A percentile compares a stretch with the other conserved stretches of the same genome.
These are phyloP conservation scores for Lasiommata megera DNA, from an alignment of 2,888 invertebrate genomes.

Conservation along the genomic window DNA sequence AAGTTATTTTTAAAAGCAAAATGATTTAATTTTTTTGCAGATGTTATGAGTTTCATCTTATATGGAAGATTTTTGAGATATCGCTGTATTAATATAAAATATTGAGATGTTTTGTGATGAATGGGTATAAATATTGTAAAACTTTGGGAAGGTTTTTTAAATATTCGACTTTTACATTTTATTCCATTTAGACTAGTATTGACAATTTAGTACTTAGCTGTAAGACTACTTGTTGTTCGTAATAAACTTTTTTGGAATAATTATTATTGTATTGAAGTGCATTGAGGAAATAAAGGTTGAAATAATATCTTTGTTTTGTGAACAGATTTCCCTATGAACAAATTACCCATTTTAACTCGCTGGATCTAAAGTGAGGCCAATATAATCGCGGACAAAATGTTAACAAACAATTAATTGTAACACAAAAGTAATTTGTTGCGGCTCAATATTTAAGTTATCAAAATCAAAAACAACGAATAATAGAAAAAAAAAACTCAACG, in stretches of 20 bases:
- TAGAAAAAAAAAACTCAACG: too few species aligned
- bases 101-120: constrained; percentile 7
- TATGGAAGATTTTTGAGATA: background rate
- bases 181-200: constrained; percentile 22
- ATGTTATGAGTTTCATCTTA: background rate
- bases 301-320: background rate
- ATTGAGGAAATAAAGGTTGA: constrained; percentile 7
- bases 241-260: constrained; percentile 18
- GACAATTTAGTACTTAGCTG: constrained; percentile 13
- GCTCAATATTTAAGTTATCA: too few species aligned
- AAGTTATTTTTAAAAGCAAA: too few species aligned
- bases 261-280: constrained; percentile 16
- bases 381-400: too few species aligned
- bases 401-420: too few species aligned
- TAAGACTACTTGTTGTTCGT: constrained; percentile 19
- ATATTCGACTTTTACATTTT: constrained; percentile 20
- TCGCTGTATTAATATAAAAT: constrained; percentile 3
- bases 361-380: too few species aligned
- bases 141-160: constrained; percentile 19
- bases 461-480: too few species aligned
- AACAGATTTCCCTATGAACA: too few species aligned
- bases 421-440: too few species aligned
- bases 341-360: too few species aligned
- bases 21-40: too few species aligned
- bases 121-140: constrained; percentile 9